Evolutionary conservation across 2,113 vertebrate species (phyloP), one percentile per base, ranked within the genome.

Genomic region (Gavia stellata): DNA sequence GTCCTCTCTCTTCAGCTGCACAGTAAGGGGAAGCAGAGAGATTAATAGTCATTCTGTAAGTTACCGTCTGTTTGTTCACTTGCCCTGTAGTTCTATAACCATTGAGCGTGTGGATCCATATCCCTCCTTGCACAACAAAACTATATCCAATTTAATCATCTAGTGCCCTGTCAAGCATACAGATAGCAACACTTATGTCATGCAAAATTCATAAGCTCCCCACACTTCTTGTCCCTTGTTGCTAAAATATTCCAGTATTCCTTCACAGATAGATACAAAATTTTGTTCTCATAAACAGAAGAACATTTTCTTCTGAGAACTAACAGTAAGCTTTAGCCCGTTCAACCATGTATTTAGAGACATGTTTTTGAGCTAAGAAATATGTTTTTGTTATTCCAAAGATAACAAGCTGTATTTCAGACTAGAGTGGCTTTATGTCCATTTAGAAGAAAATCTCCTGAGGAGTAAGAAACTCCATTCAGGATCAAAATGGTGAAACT

Each of bases 381-480:
- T 85, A 95, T 15, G 25, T 66, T 93, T 96, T 97, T 91, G 93
- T 90, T 94, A 95, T 95, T 96, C 86, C 75, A 83, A 74, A 86
- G 93, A 88, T 79, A 87, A 95, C 84, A 95, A 91, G 33, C 71
- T 95, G 89, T 96, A 96, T 95, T 97, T 98, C 92, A 96, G 78
- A 96, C 38, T 95, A 93, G 77, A 97, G 84, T 95, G 86, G 53
- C 85, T 97, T 96, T 93, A 63, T 96, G 92, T 97, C 97, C 97
- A 91, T 97, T 98, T 96, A 97, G 73, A 97, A 97, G 79, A 92
- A 96, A 97, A 97, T 95, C 53, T 93, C 90, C 83, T 70, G 71
- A 94, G 90, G 78, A 92, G 70, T 44, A 81, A 93, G 92, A 96
- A 96, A 71, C 66, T 86, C 58, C 81, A 93, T 94, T 97, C 86